Base-by-base conservation (phyloP, 1,140 invertebrate species). In the Sipha flava region DNA sequence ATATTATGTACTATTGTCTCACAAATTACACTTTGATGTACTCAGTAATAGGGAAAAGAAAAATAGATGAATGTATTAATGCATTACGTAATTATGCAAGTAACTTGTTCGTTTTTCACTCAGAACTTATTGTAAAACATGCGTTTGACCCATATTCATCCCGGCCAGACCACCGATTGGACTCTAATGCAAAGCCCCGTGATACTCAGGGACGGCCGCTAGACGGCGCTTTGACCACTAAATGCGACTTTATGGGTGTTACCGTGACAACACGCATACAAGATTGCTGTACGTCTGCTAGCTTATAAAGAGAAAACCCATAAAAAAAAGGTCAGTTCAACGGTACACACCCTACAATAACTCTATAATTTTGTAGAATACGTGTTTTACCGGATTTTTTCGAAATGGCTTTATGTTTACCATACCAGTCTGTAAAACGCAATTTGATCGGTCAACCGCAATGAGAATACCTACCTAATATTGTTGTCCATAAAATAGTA, bases 81-180 rank as follows among this genome's bases (percentile, higher is more conserved):
- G 18, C 26, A 34, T 62, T 62, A 26, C 40, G 6, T 26, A 40
- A 66, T 66, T 40, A 43, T 66, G 16, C 23, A 66, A 43, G 21
- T 47, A 16, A 16, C 6, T 29, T n/a, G 18, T 70, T 66, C 62
- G 34, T 23, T 70, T n/a, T 70, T 45, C 21, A 47, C 29, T 23
- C 9, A 12, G 34, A 66, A 66, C 37, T 26, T 40, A 16, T 18
- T 9, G 49, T 40, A 23, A 21, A 77, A 77, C 73, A 23, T 26
- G 21, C 73, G 34, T 77, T 75, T 75, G 73, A 77, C 73, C 73
- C 73, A 77, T 59, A 77, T 77, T 77, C 34, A 12, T 40, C 52
- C 52, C 52, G 73, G 73, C 52, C 73, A 59, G 73, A 77, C 73
- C 73, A 59, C 73, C 52, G 73, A 59, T 77, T 59, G 73, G 34